Conservation (phyloP, 2,113 vertebrate genomes). For the Conger conger region DNA sequence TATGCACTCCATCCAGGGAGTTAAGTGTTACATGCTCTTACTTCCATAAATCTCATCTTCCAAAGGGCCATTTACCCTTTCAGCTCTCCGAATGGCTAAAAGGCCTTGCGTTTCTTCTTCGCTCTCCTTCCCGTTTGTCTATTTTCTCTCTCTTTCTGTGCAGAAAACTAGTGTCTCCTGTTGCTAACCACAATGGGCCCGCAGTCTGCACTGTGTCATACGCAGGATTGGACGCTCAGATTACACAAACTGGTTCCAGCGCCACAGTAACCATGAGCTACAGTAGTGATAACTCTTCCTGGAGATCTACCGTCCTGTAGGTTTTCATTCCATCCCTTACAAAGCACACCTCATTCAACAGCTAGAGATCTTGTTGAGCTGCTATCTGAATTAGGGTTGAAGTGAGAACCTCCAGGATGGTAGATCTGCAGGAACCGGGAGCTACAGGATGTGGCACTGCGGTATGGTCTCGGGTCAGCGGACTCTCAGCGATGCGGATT, state of each 20-base stretch:
- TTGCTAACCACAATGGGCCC: background rate
- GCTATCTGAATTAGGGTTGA: too few relatives aligned
- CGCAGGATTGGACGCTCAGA: background rate
- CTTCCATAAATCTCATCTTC: too few relatives aligned
- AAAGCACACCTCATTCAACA: too few relatives aligned
- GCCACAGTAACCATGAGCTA: too few relatives aligned
- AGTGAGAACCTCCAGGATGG: too few relatives aligned
- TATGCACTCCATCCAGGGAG: background rate
- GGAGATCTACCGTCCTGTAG: too few relatives aligned
- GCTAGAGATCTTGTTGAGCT: too few relatives aligned
- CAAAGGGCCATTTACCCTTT: background rate
- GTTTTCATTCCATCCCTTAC: too few relatives aligned
- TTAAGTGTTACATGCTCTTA: too few relatives aligned
- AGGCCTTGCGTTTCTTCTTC: background rate
- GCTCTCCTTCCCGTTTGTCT: too few relatives aligned
- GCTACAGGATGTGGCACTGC: background rate
- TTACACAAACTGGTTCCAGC: background rate
- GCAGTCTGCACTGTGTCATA: background rate
- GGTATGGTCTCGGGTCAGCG: background rate
- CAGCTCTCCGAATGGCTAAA: background rate
- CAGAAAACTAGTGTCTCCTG: background rate
- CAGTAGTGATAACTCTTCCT: too few relatives aligned
- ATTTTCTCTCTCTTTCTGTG: background rate
- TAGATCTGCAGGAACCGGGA: too few relatives aligned
- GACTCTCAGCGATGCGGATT: background rate